phyloP scores from a whole-genome alignment of 2,113 vertebrate genomes.

The Cyprinodon variegatus region DNA sequence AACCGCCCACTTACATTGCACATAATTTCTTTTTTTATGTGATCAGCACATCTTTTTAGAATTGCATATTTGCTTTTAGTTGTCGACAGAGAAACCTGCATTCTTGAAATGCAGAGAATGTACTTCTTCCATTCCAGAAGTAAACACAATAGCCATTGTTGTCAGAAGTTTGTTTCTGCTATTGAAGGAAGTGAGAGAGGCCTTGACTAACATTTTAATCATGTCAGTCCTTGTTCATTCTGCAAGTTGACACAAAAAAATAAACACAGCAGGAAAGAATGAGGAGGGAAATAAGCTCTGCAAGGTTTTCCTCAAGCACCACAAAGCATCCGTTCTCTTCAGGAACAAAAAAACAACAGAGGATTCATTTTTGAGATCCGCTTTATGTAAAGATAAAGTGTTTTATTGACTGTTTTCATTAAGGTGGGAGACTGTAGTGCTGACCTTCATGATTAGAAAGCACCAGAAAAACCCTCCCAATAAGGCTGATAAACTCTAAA shows the following conservation, averaged over 20 bases:
- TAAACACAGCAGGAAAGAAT: slow-evolving; percentile 52
- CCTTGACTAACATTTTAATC: slow-evolving; percentile 60
- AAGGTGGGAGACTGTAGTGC: slow-evolving; percentile 13
- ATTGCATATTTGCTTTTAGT: neutral
- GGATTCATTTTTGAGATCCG: slow-evolving; percentile 10
- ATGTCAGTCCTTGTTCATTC: slow-evolving; percentile 48
- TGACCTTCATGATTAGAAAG: slow-evolving; percentile 56
- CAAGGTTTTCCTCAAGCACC: slow-evolving; percentile 4
- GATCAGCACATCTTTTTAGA: neutral
- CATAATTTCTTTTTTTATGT: neutral
- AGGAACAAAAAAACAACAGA: slow-evolving; percentile 29
- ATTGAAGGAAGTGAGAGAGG: slow-evolving; percentile 55
- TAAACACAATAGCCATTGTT: slow-evolving; percentile 71
- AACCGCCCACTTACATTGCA: neutral
- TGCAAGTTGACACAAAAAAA: slow-evolving; percentile 54
- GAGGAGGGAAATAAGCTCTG: slow-evolving; percentile 36
- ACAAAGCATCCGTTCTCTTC: slow-evolving; percentile 47
- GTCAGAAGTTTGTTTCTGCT: slow-evolving; percentile 44
- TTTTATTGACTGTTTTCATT: slow-evolving; percentile 17
- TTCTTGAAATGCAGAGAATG: slow-evolving; percentile 43
- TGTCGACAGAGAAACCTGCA: neutral
- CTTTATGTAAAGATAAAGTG: slow-evolving; percentile 18
- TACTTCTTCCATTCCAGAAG: slow-evolving; percentile 35
- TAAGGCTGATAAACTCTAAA: slow-evolving; percentile 31
- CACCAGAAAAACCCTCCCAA: slow-evolving; percentile 24